These are phyloP conservation scores for Rhyacichthys aspro DNA, from an alignment of 2,797 vertebrate genomes.

Conservation along the genomic window DNA sequence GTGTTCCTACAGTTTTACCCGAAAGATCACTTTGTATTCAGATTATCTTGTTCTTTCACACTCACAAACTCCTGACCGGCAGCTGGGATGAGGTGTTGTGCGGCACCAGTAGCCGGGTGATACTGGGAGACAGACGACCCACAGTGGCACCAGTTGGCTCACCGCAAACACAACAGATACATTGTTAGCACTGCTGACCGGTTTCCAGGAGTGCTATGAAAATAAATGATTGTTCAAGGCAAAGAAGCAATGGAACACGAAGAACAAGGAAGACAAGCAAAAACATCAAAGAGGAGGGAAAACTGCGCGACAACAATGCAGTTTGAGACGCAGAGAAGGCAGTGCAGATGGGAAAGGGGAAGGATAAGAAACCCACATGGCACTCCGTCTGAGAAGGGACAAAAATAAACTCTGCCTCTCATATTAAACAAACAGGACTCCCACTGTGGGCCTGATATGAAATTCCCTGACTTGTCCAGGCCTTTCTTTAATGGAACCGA, in stretches of 20 bases:
- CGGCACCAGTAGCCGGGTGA: constrained; percentile 76
- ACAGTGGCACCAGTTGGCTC: constrained; percentile 58
- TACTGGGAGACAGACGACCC: constrained; percentile 72
- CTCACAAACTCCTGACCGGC: constrained; percentile 43
- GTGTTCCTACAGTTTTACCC: neutral
- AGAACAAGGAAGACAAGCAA: neutral
- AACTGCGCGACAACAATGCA: constrained; percentile 7
- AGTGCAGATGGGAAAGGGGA: constrained; percentile 30
- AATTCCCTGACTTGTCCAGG: constrained; percentile 51
- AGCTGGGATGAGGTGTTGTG: constrained; percentile 63
- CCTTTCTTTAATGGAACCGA: constrained; percentile 25
- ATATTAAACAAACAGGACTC: constrained; percentile 45
- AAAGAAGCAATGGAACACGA: constrained; percentile 33
- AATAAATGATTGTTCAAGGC: constrained; percentile 67
- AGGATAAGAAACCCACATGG: constrained; percentile 34
- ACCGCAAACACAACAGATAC: constrained; percentile 45
- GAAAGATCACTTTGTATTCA: constrained; percentile 1
- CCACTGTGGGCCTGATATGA: constrained; percentile 24
- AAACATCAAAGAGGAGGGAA: constrained; percentile 23
- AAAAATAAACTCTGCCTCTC: constrained; percentile 42
- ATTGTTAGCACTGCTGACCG: constrained; percentile 64
- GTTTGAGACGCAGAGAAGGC: constrained; percentile 7
- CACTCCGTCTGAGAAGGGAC: constrained; percentile 32
- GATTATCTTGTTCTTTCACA: constrained; percentile 8
- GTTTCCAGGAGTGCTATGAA: constrained; percentile 55